Percentiles rank a stretch among this genome's conserved stretches.
Conservation (phyloP, 2,113 vertebrate species). For the Xenotilapia caudafasciata region DNA sequence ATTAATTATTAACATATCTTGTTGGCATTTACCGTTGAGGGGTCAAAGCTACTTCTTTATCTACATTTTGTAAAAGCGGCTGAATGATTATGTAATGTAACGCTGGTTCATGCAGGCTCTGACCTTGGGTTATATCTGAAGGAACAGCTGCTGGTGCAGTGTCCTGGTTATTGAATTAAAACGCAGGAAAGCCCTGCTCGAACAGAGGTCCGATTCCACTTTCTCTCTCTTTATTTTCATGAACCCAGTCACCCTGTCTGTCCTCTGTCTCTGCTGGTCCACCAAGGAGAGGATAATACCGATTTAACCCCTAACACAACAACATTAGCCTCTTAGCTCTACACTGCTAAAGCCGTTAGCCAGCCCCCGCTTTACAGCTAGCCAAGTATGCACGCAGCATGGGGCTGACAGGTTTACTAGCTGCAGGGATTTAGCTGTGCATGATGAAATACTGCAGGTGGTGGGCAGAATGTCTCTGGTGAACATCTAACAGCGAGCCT, state of each 20-base stretch:
- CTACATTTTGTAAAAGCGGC: neutral
- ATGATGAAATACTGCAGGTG: conserved; percentile 29
- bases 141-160: neutral
- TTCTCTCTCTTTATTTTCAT: neutral
- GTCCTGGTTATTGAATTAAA: conserved; percentile 3
- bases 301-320: conserved; percentile 34
- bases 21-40: neutral
- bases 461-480: neutral
- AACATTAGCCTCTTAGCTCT: conserved; percentile 52
- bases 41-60: neutral
- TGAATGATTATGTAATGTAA: conserved; percentile 34
- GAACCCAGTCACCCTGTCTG: conserved; percentile 4
- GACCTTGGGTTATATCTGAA: conserved; percentile 27
- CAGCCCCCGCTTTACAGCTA: neutral
- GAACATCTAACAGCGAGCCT: neutral
- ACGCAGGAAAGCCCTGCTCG: neutral
- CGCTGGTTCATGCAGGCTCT: neutral
- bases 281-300: conserved; percentile 27
- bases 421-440: conserved; percentile 5
- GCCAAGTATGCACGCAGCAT: neutral
- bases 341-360: conserved; percentile 7
- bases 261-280: conserved; percentile 9
- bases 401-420: conserved; percentile 14
- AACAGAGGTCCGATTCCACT: neutral
- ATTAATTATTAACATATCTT: neutral